These are phyloP conservation scores for Celastrina argiolus DNA, from an alignment of 2,888 invertebrate species.

Conservation along the genomic window DNA sequence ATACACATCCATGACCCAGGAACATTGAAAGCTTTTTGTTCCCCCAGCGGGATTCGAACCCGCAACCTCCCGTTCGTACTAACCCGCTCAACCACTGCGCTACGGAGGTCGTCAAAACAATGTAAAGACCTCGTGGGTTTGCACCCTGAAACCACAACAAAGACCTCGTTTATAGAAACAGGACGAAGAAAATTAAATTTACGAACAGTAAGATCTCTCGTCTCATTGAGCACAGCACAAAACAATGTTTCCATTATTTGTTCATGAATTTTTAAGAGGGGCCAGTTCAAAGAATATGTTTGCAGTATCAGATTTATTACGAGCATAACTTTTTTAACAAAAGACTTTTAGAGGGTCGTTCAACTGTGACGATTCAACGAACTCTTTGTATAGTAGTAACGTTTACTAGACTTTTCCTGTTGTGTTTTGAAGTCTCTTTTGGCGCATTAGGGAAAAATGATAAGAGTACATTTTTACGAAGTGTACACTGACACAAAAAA, in stretches of 20 bases:
- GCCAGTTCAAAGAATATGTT: conserved; percentile 3
- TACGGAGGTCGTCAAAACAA: too few species aligned
- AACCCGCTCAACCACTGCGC: too few species aligned
- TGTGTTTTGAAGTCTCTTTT: too few species aligned
- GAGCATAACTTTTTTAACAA: not conserved
- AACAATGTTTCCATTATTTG: conserved; percentile 10
- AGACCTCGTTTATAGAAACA: not conserved
- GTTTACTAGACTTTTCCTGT: too few species aligned
- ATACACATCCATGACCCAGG: too few species aligned
- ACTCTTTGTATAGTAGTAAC: not conserved
- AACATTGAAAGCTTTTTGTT: too few species aligned
- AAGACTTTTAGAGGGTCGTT: not conserved
- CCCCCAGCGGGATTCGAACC: too few species aligned
- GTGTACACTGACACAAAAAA: too few species aligned
- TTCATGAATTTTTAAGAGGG: conserved; percentile 19
- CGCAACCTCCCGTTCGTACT: too few species aligned
- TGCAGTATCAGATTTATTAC: not conserved
- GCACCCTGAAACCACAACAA: too few species aligned
- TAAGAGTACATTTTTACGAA: too few species aligned
- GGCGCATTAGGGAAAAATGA: too few species aligned
- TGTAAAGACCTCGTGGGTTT: not conserved
- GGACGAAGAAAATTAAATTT: conserved; percentile 3
- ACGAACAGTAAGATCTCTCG: conserved; percentile 4
- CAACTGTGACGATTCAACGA: not conserved
- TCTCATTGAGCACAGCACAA: conserved; percentile 15